phyloP scores from a whole-genome alignment of 1,140 invertebrate genomes.

The Magallana ariakensis region DNA sequence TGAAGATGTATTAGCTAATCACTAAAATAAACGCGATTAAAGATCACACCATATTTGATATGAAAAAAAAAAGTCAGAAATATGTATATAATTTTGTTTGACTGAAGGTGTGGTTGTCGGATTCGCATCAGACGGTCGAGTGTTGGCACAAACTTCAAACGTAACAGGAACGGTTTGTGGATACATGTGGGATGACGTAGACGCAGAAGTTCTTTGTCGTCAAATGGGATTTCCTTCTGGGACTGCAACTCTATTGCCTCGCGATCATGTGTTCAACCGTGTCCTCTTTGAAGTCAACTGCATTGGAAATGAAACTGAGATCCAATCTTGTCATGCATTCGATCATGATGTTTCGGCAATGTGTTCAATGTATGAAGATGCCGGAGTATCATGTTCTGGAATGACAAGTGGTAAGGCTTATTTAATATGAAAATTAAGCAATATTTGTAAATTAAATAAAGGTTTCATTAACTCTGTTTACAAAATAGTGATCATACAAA shows the following conservation, averaged over 20 bases:
- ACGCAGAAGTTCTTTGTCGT: neutral
- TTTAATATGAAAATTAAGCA: too few relatives aligned
- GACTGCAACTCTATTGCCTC: neutral
- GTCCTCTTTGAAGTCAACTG: neutral
- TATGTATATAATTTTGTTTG: too few relatives aligned
- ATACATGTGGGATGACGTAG: neutral
- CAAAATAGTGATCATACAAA: too few relatives aligned
- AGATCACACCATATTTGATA: too few relatives aligned
- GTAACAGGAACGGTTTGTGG: neutral
- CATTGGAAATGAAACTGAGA: too few relatives aligned
- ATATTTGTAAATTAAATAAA: too few relatives aligned
- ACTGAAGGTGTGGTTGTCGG: too few relatives aligned
- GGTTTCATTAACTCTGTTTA: too few relatives aligned
- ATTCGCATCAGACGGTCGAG: too few relatives aligned
- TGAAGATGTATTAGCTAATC: too few relatives aligned
- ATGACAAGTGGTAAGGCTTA: neutral
- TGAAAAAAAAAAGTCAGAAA: rapidly evolving
- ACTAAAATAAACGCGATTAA: too few relatives aligned
- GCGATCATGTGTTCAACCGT: neutral
- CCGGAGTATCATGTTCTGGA: neutral
- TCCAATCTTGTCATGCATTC: neutral
- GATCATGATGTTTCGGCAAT: too few relatives aligned
- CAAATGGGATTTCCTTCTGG: constrained; percentile 29
- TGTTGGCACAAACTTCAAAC: neutral
- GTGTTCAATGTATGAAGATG: neutral